Evolutionary conservation across 1,140 invertebrate species (phyloP).

Genomic region (Temnothorax nylanderi): DNA sequence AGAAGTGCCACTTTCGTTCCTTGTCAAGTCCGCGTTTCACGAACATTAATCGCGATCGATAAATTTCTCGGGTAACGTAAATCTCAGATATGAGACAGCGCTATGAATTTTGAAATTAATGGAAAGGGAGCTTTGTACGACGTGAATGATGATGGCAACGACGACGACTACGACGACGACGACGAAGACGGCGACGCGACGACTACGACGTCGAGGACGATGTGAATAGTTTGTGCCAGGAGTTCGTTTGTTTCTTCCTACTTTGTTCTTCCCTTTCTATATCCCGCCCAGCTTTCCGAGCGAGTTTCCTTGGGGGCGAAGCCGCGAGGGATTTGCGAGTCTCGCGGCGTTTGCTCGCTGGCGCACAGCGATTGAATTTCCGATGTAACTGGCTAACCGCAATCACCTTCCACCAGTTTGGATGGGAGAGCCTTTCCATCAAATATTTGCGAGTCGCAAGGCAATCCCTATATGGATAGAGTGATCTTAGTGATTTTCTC

Average conservation of each 20-base stretch:
- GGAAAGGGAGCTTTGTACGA: background rate
- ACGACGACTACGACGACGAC: background rate
- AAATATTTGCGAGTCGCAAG: slow-evolving; percentile 59
- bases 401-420: slow-evolving; percentile 58
- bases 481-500: background rate
- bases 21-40: background rate
- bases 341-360: slow-evolving; percentile 63
- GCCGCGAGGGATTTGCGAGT: slow-evolving; percentile 64
- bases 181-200: background rate
- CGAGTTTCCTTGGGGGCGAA: slow-evolving; percentile 62
- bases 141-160: background rate
- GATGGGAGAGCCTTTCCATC: slow-evolving; percentile 41
- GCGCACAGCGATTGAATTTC: slow-evolving; percentile 72
- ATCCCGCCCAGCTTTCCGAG: slow-evolving; percentile 28
- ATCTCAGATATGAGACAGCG: background rate
- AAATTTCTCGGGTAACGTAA: slow-evolving; percentile 12
- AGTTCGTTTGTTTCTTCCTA: slow-evolving; percentile 65
- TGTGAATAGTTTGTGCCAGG: slow-evolving; percentile 55
- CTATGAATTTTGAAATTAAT: slow-evolving; percentile 55
- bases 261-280: slow-evolving; percentile 49
- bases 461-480: slow-evolving; percentile 27
- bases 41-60: slow-evolving; percentile 18
- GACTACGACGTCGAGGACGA: background rate
- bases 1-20: background rate
- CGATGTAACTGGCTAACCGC: slow-evolving; percentile 67